Evolutionary conservation across 2,797 vertebrate species (phyloP).

Genomic region (Eospalax fontanierii): DNA sequence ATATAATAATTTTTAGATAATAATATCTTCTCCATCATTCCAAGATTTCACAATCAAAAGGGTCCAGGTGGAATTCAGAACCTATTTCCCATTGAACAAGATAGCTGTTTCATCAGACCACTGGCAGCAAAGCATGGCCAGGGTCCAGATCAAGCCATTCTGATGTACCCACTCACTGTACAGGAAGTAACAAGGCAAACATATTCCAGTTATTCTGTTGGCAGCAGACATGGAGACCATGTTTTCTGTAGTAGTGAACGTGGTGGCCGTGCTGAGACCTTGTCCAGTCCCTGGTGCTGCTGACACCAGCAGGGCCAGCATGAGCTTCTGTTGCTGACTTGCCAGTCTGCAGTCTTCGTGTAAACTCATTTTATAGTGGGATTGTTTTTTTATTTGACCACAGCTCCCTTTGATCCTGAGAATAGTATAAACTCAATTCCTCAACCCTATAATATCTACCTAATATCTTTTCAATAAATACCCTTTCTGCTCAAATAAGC

Average conservation of each 20-base stretch:
- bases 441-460: background rate
- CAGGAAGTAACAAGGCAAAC: background rate
- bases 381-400: background rate
- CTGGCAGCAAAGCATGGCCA: no score
- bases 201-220: background rate
- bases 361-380: background rate
- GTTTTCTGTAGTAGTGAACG: background rate
- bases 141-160: background rate
- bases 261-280: no score
- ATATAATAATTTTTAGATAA: background rate
- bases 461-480: background rate
- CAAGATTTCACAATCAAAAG: background rate
- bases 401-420: background rate
- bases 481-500: background rate
- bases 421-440: slow-evolving; percentile 28
- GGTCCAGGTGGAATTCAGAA: background rate
- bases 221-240: background rate
- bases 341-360: background rate
- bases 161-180: background rate
- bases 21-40: background rate
- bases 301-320: background rate
- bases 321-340: background rate
- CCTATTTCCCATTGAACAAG: background rate
- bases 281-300: background rate
- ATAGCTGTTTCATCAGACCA: background rate